phyloP scores from a whole-genome alignment of 2,113 vertebrate species.

The Pseudorasbora parva region DNA sequence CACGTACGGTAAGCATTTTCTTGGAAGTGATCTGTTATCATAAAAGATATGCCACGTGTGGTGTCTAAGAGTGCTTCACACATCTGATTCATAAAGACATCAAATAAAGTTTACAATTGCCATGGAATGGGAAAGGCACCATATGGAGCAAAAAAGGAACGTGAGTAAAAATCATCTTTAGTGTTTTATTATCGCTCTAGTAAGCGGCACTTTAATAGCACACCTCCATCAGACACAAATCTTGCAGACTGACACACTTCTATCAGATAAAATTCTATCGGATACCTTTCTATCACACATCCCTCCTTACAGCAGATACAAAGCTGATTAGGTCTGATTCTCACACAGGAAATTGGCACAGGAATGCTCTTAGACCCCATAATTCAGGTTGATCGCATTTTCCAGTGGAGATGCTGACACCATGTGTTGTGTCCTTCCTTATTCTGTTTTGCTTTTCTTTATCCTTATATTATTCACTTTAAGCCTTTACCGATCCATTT shows the following conservation, averaged over 20 bases:
- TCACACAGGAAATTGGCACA: neutral
- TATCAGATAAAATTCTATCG: constrained; percentile 7
- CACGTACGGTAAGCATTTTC: neutral
- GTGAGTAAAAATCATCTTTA: neutral
- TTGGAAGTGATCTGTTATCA: neutral
- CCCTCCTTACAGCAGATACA: constrained; percentile 10
- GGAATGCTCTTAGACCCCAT: constrained; percentile 4
- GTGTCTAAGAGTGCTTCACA: neutral
- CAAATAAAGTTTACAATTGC: constrained; percentile 5
- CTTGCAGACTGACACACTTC: constrained; percentile 22
- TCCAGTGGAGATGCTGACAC: constrained; percentile 13
- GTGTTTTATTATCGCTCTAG: neutral
- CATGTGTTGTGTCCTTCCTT: neutral
- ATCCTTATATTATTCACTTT: neutral
- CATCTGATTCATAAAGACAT: constrained; percentile 16
- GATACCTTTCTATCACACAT: constrained; percentile 16
- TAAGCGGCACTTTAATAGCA: constrained; percentile 3
- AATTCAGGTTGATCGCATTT: constrained; percentile 30
- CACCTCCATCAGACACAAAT: constrained; percentile 27
- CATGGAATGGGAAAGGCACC: neutral
- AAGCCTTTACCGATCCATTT: neutral
- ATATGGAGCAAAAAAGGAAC: neutral
- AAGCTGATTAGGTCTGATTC: constrained; percentile 12
- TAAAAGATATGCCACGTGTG: neutral
- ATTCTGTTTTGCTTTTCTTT: neutral